Evolutionary conservation across 2,888 invertebrate genomes (phyloP).

Genomic region (Tricholauxania praeusta): DNA sequence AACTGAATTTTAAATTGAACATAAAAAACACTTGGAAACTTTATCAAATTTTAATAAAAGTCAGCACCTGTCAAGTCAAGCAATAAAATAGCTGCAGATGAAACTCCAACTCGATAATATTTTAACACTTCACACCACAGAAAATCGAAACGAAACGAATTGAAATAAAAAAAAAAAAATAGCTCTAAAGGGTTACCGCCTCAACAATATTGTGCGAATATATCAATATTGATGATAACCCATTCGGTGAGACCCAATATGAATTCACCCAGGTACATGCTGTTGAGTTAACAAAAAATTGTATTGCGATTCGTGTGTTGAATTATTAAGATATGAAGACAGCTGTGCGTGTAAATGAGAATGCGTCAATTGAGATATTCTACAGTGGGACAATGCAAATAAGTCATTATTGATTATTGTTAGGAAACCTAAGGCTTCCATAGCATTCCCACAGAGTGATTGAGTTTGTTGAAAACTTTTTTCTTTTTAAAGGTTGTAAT

Average conservation of each 20-base stretch:
- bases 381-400: neutral
- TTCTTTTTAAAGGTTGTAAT: too few species aligned
- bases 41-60: conserved; percentile 28
- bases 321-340: conserved; percentile 11
- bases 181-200: conserved; percentile 12
- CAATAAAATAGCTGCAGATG: conserved; percentile 5
- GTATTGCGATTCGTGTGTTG: conserved; percentile 4
- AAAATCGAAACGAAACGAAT: conserved; percentile 13
- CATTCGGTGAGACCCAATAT: neutral
- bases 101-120: conserved; percentile 8
- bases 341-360: neutral
- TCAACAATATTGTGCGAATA: neutral
- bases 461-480: too few species aligned
- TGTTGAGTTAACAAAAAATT: conserved; percentile 4
- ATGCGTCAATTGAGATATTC: neutral
- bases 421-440: too few species aligned
- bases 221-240: conserved; percentile 4
- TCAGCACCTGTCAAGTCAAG: conserved; percentile 22
- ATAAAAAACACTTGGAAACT: neutral
- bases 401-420: too few species aligned
- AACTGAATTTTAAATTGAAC: too few species aligned
- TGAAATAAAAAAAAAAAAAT: neutral
- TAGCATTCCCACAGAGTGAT: too few species aligned
- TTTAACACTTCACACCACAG: conserved; percentile 1
- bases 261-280: neutral